Evolutionary conservation across 1,140 invertebrate species (phyloP).

Genomic region (Anoplolepis gracilipes): DNA sequence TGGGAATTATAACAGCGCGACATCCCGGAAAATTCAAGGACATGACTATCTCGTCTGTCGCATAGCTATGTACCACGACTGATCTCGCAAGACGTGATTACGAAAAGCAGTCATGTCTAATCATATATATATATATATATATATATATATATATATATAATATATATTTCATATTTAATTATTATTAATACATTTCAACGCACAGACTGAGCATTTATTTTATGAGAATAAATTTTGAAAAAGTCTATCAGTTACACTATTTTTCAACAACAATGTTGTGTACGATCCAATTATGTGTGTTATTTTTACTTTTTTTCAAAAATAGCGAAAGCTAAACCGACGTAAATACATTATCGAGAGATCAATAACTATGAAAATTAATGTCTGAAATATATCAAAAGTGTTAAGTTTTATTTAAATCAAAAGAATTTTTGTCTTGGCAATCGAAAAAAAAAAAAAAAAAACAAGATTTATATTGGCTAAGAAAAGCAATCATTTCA

Average conservation of each 20-base stretch:
- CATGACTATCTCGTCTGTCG: slow-evolving; percentile 30
- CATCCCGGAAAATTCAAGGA: slow-evolving; percentile 67
- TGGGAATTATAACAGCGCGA: slow-evolving; percentile 61
- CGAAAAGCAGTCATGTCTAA: neutral
- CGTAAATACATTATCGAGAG: neutral
- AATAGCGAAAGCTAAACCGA: neutral
- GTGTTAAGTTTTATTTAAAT: neutral
- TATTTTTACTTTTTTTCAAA: neutral
- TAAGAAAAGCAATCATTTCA: neutral
- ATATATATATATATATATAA: too few species aligned
- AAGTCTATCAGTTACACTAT: neutral
- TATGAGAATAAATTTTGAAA: neutral
- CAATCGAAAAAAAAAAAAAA: neutral
- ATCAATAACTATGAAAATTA: neutral
- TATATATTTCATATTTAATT: too few species aligned
- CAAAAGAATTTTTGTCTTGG: neutral
- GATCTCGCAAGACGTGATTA: neutral
- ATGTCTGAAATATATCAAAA: neutral
- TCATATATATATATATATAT: too few species aligned
- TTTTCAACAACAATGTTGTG: neutral
- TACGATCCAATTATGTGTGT: neutral
- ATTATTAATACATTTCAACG: too few species aligned
- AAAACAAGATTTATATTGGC: neutral
- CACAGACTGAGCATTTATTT: too few species aligned
- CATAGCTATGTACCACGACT: neutral